Conservation (phyloP, 92 coral and sea anemone species). For the Phenganax subtilis region DNA sequence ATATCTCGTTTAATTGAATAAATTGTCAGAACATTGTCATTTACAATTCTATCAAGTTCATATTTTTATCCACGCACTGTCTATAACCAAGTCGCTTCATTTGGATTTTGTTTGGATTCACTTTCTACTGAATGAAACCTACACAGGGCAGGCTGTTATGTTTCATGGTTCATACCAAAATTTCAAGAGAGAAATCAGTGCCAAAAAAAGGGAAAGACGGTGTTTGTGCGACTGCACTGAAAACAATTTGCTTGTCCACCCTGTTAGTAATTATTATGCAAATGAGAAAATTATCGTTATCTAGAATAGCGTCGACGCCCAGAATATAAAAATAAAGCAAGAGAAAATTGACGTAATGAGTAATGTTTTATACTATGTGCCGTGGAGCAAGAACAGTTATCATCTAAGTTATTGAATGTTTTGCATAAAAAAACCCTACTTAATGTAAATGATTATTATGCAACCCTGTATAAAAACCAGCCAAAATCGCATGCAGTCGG, state of each 20-base stretch:
- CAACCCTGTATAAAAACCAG: constrained; percentile 6
- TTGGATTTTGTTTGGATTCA: too few relatives aligned
- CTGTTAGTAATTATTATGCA: constrained; percentile 3
- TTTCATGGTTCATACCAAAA: too few relatives aligned
- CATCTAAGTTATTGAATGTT: neutral
- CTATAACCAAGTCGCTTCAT: too few relatives aligned
- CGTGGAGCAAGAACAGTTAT: neutral
- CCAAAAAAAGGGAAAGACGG: too few relatives aligned
- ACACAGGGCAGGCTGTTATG: too few relatives aligned
- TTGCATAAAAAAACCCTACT: constrained; percentile 3
- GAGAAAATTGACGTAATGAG: neutral
- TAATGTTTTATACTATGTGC: neutral
- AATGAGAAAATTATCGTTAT: constrained; percentile 2
- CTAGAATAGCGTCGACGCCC: neutral
- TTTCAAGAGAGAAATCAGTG: too few relatives aligned
- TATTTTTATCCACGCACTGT: too few relatives aligned
- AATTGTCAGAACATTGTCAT: too few relatives aligned
- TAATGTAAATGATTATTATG: constrained; percentile 20
- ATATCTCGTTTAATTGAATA: too few relatives aligned
- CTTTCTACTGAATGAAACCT: too few relatives aligned
- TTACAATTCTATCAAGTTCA: too few relatives aligned
- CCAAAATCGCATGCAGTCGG: neutral
- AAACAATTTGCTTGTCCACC: neutral
- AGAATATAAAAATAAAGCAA: neutral
- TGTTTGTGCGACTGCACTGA: too few relatives aligned